Evolutionary conservation across 2,888 invertebrate genomes (phyloP), one percentile per base, ranked within the genome.

Genomic region (Meteorus colon): DNA sequence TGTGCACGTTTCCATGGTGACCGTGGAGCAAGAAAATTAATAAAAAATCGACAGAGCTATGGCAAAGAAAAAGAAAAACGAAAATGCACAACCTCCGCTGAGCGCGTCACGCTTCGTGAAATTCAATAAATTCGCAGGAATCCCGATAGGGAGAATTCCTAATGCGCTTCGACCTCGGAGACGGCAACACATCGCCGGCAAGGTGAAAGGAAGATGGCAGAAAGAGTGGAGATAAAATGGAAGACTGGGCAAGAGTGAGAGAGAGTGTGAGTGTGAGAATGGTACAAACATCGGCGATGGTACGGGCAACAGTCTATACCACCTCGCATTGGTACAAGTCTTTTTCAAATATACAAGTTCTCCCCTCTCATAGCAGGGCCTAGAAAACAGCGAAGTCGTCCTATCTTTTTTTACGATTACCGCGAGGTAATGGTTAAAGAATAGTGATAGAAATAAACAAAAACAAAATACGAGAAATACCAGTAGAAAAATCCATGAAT

Each of bases 91-190:
- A 76, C 51, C 73, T 73, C 55, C 55, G 55, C 24, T 62, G 63
- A 73, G 51, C 77, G 75, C 77, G 80, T 79, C 81, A 69, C 77
- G 78, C 74, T 77, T 76, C 59, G 77, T 78, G 77, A 80, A 80
- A 79, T 81, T 81, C 80, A 77, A 80, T 81, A 79, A 81, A 81
- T 79, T 81, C 76, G 73, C 77, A 71, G 76, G 75, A 79, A 80
- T 80, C 77, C 76, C 78, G 79, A 79, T 80, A 79, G 79, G 69
- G 67, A 79, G 79, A 80, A 81, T 79, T 77, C 79, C 80, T 80
- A 80, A 81, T 81, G 81, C 78, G 77, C 74, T 70, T 59, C 72
- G 69, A 74, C 31, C 66, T 68, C 74, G 62, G 77, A 73, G 77
- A 72, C 71, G 74, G 63, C 75, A 75, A 70, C 78, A 75, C 76